phyloP scores from a whole-genome alignment of 2,797 vertebrate genomes.

The Sparidentex hasta region DNA sequence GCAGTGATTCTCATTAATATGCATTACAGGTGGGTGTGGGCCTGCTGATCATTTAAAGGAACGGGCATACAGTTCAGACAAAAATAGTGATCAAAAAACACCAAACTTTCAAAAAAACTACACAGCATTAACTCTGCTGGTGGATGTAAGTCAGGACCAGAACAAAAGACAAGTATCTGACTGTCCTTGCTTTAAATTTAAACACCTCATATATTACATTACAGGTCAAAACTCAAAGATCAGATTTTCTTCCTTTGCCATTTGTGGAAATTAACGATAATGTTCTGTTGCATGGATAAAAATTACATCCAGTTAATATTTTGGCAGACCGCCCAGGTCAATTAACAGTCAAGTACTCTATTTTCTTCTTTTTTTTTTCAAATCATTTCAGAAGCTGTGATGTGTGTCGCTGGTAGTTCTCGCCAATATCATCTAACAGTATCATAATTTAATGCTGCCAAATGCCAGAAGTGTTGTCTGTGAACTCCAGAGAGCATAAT shows the following conservation, averaged over 20 bases:
- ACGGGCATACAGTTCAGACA: neutral
- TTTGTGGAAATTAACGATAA: neutral
- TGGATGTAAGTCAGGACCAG: conserved; percentile 11
- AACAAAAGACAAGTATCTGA: neutral
- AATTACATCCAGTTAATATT: conserved; percentile 41
- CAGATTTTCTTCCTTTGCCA: neutral
- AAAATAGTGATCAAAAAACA: conserved; percentile 14
- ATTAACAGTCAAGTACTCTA: conserved; percentile 24
- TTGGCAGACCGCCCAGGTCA: conserved; percentile 13
- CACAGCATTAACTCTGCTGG: conserved; percentile 11
- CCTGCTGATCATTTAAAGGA: conserved; percentile 19
- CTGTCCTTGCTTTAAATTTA: conserved; percentile 14
- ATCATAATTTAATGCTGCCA: conserved; percentile 19
- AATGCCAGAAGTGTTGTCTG: conserved; percentile 1
- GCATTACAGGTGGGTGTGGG: conserved; percentile 9
- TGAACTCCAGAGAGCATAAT: conserved; percentile 26
- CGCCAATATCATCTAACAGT: conserved; percentile 27
- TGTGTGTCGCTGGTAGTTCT: conserved; percentile 6
- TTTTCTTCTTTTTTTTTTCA: conserved; percentile 16
- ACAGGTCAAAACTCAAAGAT: conserved; percentile 1
- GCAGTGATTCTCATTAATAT: conserved; percentile 31
- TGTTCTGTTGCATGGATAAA: neutral
- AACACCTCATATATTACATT: neutral
- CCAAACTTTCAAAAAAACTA: conserved; percentile 4
- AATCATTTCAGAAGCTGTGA: conserved; percentile 37